These are phyloP conservation scores for Oncorhynchus mykiss DNA, from an alignment of 2,113 vertebrate genomes.

Conservation along the genomic window DNA sequence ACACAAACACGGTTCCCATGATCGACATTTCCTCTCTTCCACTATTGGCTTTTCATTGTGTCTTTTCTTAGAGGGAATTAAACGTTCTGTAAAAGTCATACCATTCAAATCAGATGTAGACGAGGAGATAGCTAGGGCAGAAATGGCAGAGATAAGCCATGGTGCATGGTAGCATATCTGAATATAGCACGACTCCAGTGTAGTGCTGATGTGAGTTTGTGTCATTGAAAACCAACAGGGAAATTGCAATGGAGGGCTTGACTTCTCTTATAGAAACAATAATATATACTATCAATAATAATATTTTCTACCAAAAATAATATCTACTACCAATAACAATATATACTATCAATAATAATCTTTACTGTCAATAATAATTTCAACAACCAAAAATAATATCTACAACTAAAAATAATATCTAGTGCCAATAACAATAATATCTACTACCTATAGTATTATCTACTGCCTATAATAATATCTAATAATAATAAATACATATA, in stretches of 20 bases:
- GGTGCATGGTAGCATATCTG: slow-evolving; percentile 2
- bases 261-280: not conserved
- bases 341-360: too few species aligned
- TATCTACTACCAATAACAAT: too few species aligned
- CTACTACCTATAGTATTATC: too few species aligned
- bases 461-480: too few species aligned
- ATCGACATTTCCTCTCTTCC: not conserved
- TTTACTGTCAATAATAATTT: too few species aligned
- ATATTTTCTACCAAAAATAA: too few species aligned
- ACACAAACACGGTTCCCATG: not conserved
- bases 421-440: too few species aligned
- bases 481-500: too few species aligned
- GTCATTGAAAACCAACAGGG: not conserved
- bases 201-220: slow-evolving; percentile 21
- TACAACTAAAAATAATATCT: too few species aligned
- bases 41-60: not conserved
- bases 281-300: too few species aligned
- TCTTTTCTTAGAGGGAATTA: not conserved
- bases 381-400: too few species aligned
- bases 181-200: slow-evolving; percentile 21
- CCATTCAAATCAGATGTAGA: slow-evolving; percentile 18
- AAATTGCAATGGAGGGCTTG: too few species aligned
- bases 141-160: slow-evolving; percentile 32
- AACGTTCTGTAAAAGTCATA: not conserved
- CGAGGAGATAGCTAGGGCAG: slow-evolving; percentile 27